Evolutionary conservation across 2,888 invertebrate species (phyloP).

Genomic region (Chaitophorus viminalis): DNA sequence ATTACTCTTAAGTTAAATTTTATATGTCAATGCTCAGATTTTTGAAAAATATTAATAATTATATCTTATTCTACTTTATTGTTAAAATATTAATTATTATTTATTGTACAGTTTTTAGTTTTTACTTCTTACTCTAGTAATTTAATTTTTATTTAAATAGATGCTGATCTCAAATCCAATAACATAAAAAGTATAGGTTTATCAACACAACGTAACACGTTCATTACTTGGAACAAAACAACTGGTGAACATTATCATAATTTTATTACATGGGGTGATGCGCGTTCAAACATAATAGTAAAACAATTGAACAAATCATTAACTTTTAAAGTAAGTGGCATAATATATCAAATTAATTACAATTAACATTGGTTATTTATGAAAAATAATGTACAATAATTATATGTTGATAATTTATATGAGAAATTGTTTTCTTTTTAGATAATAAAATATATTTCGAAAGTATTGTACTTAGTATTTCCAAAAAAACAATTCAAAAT

Average conservation of each 20-base stretch:
- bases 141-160: slow-evolving; percentile 69
- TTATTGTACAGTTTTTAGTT: background rate
- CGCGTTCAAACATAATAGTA: slow-evolving; percentile 79
- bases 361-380: background rate
- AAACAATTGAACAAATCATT: slow-evolving; percentile 82
- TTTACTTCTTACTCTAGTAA: slow-evolving; percentile 1
- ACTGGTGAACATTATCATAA: slow-evolving; percentile 83
- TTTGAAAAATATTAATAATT: too few species aligned
- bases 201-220: slow-evolving; percentile 83
- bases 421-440: slow-evolving; percentile 1
- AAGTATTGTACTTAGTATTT: slow-evolving; percentile 62
- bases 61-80: too few species aligned
- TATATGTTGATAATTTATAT: background rate
- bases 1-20: too few species aligned
- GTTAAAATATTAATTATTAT: too few species aligned
- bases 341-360: background rate
- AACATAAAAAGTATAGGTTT: slow-evolving; percentile 84
- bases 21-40: too few species aligned
- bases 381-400: background rate
- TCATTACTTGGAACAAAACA: slow-evolving; percentile 83
- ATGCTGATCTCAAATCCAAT: slow-evolving; percentile 74
- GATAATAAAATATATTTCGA: slow-evolving; percentile 52
- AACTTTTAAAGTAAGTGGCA: slow-evolving; percentile 72
- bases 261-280: slow-evolving; percentile 91
- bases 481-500: slow-evolving; percentile 59